phyloP scores from a whole-genome alignment of 30 jellyfish, hydroid and myxozoan species.

The Rhopilema esculentum region DNA sequence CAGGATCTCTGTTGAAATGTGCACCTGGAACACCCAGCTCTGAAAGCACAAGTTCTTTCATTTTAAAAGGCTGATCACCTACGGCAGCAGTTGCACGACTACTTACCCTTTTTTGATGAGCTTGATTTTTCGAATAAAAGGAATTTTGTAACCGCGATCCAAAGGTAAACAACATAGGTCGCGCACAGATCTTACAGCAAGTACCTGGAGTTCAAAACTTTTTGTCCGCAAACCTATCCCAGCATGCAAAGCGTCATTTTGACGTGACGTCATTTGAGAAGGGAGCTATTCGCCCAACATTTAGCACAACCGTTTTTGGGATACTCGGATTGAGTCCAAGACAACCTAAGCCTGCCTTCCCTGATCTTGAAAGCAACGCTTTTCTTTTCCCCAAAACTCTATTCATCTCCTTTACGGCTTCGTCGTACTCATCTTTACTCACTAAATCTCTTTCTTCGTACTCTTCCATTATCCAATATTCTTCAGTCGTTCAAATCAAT shows the following conservation, averaged over 20 bases:
- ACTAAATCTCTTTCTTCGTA: no score
- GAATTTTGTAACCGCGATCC: background rate
- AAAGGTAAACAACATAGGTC: background rate
- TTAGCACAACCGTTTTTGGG: no score
- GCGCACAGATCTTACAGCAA: background rate
- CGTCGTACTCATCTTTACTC: no score
- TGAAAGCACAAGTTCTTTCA: conserved; percentile 4
- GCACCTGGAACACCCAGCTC: conserved; percentile 58
- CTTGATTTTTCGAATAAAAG: background rate
- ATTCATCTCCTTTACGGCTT: no score
- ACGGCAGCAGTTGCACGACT: background rate
- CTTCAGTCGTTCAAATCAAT: no score
- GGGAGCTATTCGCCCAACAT: conserved; percentile 26
- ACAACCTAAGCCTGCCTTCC: no score
- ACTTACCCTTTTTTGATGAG: background rate
- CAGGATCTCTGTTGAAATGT: background rate
- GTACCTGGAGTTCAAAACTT: background rate
- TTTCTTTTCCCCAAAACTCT: no score
- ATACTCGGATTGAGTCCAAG: no score
- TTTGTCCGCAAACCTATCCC: conserved; percentile 41
- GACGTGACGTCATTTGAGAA: conserved; percentile 23
- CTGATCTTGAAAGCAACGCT: no score
- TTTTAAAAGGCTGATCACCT: no score
- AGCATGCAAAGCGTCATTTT: conserved; percentile 21
- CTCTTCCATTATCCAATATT: no score